Conservation (phyloP, 2,113 vertebrate genomes). For the Cygnus buccinator region DNA sequence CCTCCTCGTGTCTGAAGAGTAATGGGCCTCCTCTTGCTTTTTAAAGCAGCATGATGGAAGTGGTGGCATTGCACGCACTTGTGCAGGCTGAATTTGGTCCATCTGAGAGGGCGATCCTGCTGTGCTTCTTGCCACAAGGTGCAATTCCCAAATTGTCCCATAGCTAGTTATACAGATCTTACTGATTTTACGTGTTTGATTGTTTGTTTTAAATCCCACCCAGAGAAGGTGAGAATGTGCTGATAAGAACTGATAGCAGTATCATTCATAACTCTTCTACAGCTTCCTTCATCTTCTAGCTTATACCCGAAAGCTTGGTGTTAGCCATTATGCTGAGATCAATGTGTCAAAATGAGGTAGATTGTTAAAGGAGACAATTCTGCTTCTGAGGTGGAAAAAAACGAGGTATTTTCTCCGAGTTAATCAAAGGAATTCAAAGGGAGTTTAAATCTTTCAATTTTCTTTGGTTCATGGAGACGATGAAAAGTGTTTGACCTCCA, state of each 20-base stretch:
- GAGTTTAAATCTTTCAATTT: conserved; percentile 53
- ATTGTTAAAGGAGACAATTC: conserved; percentile 37
- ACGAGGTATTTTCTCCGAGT: conserved; percentile 17
- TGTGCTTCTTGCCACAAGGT: background rate
- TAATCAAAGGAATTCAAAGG: conserved; percentile 55
- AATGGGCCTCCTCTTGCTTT: background rate
- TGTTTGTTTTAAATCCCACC: background rate
- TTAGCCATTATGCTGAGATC: conserved; percentile 17
- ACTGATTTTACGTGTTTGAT: background rate
- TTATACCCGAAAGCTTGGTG: background rate
- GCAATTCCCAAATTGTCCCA: background rate
- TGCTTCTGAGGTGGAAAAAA: background rate
- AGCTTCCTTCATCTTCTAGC: background rate
- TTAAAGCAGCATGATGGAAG: background rate
- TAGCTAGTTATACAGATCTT: background rate
- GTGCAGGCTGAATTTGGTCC: background rate
- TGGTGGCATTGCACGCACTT: background rate
- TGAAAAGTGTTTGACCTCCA: conserved; percentile 53
- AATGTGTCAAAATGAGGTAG: conserved; percentile 17
- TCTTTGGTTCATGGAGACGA: conserved; percentile 39
- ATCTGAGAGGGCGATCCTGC: background rate
- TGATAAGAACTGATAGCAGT: background rate
- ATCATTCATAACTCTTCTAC: background rate
- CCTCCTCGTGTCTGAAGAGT: background rate
- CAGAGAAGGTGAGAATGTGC: background rate